phyloP scores from a whole-genome alignment of 2,113 vertebrate species.

The Eleginops maclovinus region DNA sequence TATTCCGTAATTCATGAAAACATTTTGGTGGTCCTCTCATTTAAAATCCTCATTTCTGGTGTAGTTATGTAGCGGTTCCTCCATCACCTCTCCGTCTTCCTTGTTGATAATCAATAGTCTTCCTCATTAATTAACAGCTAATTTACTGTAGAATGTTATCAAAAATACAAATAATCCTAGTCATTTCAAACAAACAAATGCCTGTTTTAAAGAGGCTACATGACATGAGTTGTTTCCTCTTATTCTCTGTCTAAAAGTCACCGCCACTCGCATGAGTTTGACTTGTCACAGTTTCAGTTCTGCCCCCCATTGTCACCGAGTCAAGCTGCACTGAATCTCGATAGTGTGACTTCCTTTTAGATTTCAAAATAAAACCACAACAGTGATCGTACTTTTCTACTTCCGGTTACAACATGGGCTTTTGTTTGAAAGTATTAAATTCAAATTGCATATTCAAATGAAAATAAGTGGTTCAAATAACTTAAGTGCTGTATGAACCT shows the following conservation, averaged over 20 bases:
- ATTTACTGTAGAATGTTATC: neutral
- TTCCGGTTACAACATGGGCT: neutral
- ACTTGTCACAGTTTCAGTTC: conserved; percentile 29
- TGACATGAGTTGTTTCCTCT: neutral
- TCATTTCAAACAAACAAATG: neutral
- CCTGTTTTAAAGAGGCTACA: neutral
- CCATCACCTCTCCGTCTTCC: conserved; percentile 42
- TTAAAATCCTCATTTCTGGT: conserved; percentile 13
- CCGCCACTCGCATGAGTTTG: neutral
- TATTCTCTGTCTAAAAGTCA: conserved; percentile 4
- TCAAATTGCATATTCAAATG: neutral
- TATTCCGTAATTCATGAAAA: neutral
- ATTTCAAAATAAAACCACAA: conserved; percentile 57
- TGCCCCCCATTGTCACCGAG: neutral
- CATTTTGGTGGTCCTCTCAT: neutral
- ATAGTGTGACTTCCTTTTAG: neutral
- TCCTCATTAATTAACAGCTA: conserved; percentile 1
- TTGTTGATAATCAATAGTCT: neutral
- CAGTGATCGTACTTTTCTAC: neutral
- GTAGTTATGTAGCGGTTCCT: conserved; percentile 14
- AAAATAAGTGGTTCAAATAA: neutral
- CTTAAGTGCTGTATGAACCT: neutral
- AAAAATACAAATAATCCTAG: neutral
- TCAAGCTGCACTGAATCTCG: neutral
- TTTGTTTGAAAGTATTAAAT: neutral